Base-by-base conservation (phyloP, 2,888 invertebrate species). In the Nephrotoma guestfalica region DNA sequence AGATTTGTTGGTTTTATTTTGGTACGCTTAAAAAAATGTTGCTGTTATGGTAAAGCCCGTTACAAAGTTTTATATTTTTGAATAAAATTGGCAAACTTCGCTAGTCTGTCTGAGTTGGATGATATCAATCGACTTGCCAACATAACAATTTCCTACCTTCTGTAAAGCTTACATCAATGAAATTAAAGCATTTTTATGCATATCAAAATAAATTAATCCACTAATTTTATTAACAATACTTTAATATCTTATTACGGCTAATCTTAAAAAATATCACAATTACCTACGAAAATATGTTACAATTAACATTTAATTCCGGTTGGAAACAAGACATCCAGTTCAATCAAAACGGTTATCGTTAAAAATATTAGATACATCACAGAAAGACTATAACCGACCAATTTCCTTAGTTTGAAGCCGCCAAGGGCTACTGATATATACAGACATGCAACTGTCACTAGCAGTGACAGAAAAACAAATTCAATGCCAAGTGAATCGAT, bases 401-500 rank as follows among this genome's bases (percentile, higher is more conserved):
- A 92, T 89, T 94, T 95, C 88, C 95, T 94, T 43, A 98, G 91
- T 6, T 93, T 92, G 90, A 96, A 97, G 87, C 94, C 94, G 88
- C 94, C 95, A n/a, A 94, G 89, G 40, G 93, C 93, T 1, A 97
- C 92, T 0, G 94, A 93, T 0, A 94, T 87, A 91, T 96, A 96
- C 6, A 98, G 93, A 5, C 94, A 92, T 1, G 93, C 88, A 0
- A 97, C 96, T 5, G 96, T 97, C 0, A 95, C 90, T 30, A 98
- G 92, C 0, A 98, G 93, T 1, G 96, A 96, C 83, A 96, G 92
- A 9, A 97, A 95, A 5, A 96, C 96, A 90, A 96, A 97, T 88
- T 95, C 95, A 57, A 98, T 94, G 0, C 97, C 96, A 1, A 94
- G 93, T 0, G 97, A 97, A 89, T 95, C 94, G 87, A 98, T 95